Conservation (phyloP, 2,888 invertebrate species). For the Xestia c-nigrum region DNA sequence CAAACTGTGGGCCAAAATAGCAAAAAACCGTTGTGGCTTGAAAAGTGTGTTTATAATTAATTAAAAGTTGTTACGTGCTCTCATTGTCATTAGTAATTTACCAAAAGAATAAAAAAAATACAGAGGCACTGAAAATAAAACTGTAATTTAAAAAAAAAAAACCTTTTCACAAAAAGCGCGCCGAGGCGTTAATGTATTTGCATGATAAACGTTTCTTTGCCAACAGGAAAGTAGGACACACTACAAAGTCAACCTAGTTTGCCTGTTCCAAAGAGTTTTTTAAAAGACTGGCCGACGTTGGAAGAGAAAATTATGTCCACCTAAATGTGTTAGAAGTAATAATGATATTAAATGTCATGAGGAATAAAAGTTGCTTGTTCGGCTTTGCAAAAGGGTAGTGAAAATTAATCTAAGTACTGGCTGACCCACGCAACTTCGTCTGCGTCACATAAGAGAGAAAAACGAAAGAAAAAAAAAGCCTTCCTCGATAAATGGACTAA, state of each 20-base stretch:
- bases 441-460: too few relatives aligned
- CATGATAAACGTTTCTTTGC: conserved; percentile 50
- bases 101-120: not conserved
- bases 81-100: not conserved
- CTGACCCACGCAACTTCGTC: too few relatives aligned
- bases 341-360: conserved; percentile 1
- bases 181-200: conserved; percentile 47
- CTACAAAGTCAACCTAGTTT: conserved; percentile 51
- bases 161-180: conserved; percentile 3
- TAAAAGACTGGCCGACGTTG: conserved; percentile 2
- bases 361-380: not conserved
- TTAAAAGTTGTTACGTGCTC: not conserved
- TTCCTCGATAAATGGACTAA: too few relatives aligned
- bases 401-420: too few relatives aligned
- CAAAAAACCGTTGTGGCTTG: not conserved
- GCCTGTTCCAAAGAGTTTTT: conserved; percentile 25
- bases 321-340: conserved; percentile 2
- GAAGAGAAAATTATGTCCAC: conserved; percentile 28
- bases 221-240: conserved; percentile 42
- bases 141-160: not conserved
- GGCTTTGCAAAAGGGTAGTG: not conserved
- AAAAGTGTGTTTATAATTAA: not conserved
- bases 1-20: not conserved
- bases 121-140: not conserved
- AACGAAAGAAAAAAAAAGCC: too few relatives aligned